Evolutionary conservation across 2,113 vertebrate genomes (phyloP), one percentile per base, ranked within the genome.

Genomic region (Picathartes gymnocephalus): DNA sequence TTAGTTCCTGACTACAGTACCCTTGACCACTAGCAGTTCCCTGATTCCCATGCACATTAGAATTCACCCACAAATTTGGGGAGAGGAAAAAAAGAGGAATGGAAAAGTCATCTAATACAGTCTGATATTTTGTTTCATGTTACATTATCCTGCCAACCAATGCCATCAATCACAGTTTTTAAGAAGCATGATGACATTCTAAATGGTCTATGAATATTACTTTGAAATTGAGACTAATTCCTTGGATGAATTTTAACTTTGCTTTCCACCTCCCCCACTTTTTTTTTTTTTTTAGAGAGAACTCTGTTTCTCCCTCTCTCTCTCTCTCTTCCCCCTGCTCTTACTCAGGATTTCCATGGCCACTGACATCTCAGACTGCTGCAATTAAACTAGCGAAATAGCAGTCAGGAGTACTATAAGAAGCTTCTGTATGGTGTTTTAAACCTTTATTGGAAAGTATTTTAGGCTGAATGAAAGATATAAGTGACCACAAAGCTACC

Each of bases 161-260:
- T 58, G 88, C 60, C 57, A 96, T 94, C 71, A 65, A 95, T 95
- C 86, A 90, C 11, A 51, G 35, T 78, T 82, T 74, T 84, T 95
- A 62, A 83, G 72, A 81, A 96, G 83, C 72, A 64, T 58, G 27
- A 60, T 95, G 88, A 90, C 86, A 78, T 92, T 95, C 87, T 93
- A 86, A 94, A 89, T 58, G 93, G 94, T 44, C 88, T 93, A 77
- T 96, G 96, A 96, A 94, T 96, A 96, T 97, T 93, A 94, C 94
- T 90, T 89, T 94, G 82, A 91, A 85, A 78, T 35, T 48, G 91
- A 95, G 58, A 81, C 87, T 82, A 90, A 95, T 92, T 95, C 62
- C 53, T 92, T 88, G 73, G 37, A 68, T 87, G 68, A 91, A 70
- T 81, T 94, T 93, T 88, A 73, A 73, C 81, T 93, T 93, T 77